Percentiles rank a stretch among this genome's conserved stretches.
phyloP scores from a whole-genome alignment of 2,888 invertebrate species.

The Sarcophaga subvicina region DNA sequence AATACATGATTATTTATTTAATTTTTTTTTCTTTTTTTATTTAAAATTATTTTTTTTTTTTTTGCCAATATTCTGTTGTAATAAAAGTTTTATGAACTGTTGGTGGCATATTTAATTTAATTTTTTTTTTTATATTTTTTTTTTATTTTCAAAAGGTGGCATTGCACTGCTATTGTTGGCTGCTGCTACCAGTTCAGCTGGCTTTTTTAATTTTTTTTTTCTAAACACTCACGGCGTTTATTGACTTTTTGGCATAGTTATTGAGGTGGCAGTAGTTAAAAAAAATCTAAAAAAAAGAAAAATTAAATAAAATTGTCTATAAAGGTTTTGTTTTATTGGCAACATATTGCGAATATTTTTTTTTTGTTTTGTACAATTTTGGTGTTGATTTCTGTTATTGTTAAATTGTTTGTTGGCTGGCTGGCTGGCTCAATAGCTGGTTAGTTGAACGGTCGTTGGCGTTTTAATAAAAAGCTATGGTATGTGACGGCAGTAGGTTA shows the following conservation, averaged over 20 bases:
- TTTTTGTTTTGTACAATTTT: constrained; percentile 22
- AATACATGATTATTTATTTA: neutral
- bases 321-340: constrained; percentile 54
- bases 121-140: neutral
- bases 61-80: neutral
- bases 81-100: constrained; percentile 31
- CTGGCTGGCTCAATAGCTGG: neutral
- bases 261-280: constrained; percentile 12
- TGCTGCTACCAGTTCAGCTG: constrained; percentile 38
- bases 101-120: constrained; percentile 3
- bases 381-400: constrained; percentile 41
- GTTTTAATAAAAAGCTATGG: constrained; percentile 47
- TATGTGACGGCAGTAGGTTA: constrained; percentile 52
- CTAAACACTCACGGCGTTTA: constrained; percentile 69
- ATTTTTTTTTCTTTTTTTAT: neutral
- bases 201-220: neutral
- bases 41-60: neutral
- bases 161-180: constrained; percentile 45
- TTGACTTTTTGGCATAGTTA: constrained; percentile 74
- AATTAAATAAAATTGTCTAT: constrained; percentile 29
- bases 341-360: constrained; percentile 56
- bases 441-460: constrained; percentile 55
- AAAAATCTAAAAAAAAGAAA: constrained; percentile 8
- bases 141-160: constrained; percentile 22
- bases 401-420: constrained; percentile 36